Evolutionary conservation across 2,888 invertebrate genomes (phyloP), one percentile per base, ranked within the genome.

Genomic region (Eremobia ochroleuca): DNA sequence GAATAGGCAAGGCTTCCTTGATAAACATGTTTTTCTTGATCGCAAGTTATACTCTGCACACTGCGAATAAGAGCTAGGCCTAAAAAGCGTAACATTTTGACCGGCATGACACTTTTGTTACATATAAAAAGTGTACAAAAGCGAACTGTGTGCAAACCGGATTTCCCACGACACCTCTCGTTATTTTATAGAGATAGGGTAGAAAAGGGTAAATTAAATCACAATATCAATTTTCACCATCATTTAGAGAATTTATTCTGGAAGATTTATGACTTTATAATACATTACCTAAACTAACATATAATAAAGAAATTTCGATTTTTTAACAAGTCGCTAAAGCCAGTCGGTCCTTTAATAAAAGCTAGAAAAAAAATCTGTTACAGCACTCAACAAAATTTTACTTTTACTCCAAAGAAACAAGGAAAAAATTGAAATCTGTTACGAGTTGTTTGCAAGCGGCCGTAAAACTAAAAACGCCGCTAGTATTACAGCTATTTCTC

Each of bases 401-500:
- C n/a, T 49, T 21, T 15, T 15, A 21, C 52, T 21, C 15, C 0
- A 15, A 62, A 28, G 25, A 68, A 72, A 85, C 68, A 64, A 71
- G 59, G 65, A 58, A 69, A 73, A 64, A 71, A 75, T 67, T 87
- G 66, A 65, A 84, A 85, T 87, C 78, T 76, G 73, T 81, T 72
- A 69, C 70, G 37, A 76, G 68, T 66, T 75, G 37, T 64, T 64
- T 59, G 46, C 65, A 46, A 78, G 43, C 46, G 46, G 40, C 55
- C 85, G 69, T 86, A 78, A 85, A 80, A 82, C 77, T 77, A 73
- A 81, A 76, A 71, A 76, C 21, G 43, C 8, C 28, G 61, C 37
- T 40, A 55, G 52, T 49, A 83, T 87, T 66, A 65, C 75, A 46
- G 66, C 87, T 72, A 87, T 86, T 85, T 66, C 58, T 86, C 73